These are phyloP conservation scores for Psix sp. DNA, from an alignment of 1,140 invertebrate genomes.

Conservation along the genomic window DNA sequence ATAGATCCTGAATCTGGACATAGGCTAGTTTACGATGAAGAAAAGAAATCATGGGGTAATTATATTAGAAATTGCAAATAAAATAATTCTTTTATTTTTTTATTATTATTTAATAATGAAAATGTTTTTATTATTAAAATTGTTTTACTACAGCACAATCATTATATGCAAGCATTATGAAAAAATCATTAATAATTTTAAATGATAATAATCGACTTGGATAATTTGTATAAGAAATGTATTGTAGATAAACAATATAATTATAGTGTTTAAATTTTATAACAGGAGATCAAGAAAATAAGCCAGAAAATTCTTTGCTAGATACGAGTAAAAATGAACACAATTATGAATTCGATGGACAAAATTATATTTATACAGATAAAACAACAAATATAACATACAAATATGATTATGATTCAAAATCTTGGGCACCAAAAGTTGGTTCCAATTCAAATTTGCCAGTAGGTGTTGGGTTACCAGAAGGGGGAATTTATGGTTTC, in stretches of 20 bases:
- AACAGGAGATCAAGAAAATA: slow-evolving; percentile 22
- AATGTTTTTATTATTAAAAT: no score
- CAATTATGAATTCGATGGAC: slow-evolving; percentile 78
- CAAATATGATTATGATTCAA: slow-evolving; percentile 74
- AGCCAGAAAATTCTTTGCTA: slow-evolving; percentile 30
- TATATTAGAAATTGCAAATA: no score
- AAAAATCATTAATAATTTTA: no score
- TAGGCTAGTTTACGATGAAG: slow-evolving; percentile 83
- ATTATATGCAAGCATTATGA: no score
- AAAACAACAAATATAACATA: slow-evolving; percentile 73
- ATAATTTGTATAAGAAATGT: no score
- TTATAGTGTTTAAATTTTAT: not conserved
- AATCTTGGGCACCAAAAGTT: slow-evolving; percentile 80
- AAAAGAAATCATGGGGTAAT: slow-evolving; percentile 79
- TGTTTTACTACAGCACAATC: no score
- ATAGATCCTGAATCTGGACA: slow-evolving; percentile 83
- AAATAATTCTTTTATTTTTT: no score
- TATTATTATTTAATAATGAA: no score
- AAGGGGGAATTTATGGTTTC: slow-evolving; percentile 80
- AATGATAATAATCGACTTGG: no score
- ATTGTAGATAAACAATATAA: slow-evolving; percentile 4
- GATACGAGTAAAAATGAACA: slow-evolving; percentile 57
- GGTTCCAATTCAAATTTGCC: slow-evolving; percentile 66
- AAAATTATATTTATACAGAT: slow-evolving; percentile 77
- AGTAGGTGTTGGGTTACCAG: slow-evolving; percentile 66